Evolutionary conservation across 1,140 invertebrate genomes (phyloP), one percentile per base, ranked within the genome.

Genomic region (Hestina assimilis): DNA sequence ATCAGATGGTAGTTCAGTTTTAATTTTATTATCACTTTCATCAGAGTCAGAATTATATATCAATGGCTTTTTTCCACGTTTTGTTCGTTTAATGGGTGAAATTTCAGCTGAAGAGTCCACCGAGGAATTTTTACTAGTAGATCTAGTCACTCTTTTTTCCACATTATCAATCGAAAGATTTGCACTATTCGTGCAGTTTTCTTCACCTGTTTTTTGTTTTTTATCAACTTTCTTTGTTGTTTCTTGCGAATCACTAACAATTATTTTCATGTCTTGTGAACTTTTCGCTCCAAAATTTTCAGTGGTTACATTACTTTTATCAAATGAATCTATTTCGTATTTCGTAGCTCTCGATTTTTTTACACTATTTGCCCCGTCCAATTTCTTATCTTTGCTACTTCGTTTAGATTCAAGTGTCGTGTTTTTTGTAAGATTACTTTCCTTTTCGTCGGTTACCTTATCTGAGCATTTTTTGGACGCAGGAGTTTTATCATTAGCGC

Each of bases 61-160:
- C 38, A 67, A 4, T 8, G 51, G 15, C 56, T 68, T 69, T 63
- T 62, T 68, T 15, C 15, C 5, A 52, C 43, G 75, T 45, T 40
- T 65, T 57, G 20, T 28, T 35, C 61, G 67, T 47, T 35, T 70
- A 38, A 52, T 11, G 23, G 46, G 54, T 17, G 38, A 54, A 31
- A n/a, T 31, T 20, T 54, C 43, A 17, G 24, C 12, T 9, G 33
- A 31, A 0, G 9, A 51, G 20, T 46, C 14, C 11, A 7, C 35
- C 3, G 21, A 59, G 4, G 63, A 26, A 50, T 4, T 57, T 58
- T 66, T 69, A 42, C 48, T 63, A 12, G 52, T 15, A 31, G 68
- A 74, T 52, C 75, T 69, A 17, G 75, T 79, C 5, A 67, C 38
- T 24, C 74, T 66, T 58, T 45, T 77, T 58, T 71, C 66, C 38